Conservation (phyloP, 2,113 vertebrate genomes). For the Osmerus mordax region DNA sequence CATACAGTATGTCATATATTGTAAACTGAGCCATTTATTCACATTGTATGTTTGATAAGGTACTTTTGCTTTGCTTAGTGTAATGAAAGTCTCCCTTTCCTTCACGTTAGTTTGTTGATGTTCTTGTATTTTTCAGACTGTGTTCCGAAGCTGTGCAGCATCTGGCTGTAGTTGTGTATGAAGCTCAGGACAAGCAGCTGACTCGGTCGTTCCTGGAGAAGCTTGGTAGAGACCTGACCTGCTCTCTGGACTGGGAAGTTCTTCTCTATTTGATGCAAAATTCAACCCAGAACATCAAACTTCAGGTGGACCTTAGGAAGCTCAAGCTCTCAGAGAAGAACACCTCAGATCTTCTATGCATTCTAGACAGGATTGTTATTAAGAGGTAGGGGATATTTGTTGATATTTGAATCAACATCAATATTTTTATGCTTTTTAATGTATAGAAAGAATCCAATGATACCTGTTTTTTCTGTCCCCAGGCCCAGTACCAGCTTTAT, state of each 20-base stretch:
- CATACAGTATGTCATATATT: no score
- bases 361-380: constrained; percentile 34
- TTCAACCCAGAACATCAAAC: neutral
- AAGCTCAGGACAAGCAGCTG: constrained; percentile 32
- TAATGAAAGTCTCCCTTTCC: no score
- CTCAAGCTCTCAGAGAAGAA: constrained; percentile 2
- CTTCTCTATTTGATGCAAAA: constrained; percentile 32
- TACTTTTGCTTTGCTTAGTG: no score
- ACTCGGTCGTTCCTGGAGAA: constrained; percentile 21
- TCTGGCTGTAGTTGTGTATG: constrained; percentile 29
- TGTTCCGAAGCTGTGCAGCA: constrained; percentile 21
- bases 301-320: constrained; percentile 33
- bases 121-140: constrained; percentile 10
- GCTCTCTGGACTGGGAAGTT: constrained; percentile 34
- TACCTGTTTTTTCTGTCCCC: neutral
- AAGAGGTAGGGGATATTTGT: constrained; percentile 17
- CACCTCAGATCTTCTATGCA: constrained; percentile 23
- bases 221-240: constrained; percentile 6
- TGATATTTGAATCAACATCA: neutral
- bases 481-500: constrained; percentile 36
- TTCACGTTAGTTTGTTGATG: no score
- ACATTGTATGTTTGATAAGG: no score
- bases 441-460: neutral
- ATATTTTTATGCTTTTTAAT: neutral
- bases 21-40: no score